Percentiles rank a stretch among this genome's conserved stretches.
phyloP scores from a whole-genome alignment of 2,888 invertebrate species.

The Lasioglossum villosulum region DNA sequence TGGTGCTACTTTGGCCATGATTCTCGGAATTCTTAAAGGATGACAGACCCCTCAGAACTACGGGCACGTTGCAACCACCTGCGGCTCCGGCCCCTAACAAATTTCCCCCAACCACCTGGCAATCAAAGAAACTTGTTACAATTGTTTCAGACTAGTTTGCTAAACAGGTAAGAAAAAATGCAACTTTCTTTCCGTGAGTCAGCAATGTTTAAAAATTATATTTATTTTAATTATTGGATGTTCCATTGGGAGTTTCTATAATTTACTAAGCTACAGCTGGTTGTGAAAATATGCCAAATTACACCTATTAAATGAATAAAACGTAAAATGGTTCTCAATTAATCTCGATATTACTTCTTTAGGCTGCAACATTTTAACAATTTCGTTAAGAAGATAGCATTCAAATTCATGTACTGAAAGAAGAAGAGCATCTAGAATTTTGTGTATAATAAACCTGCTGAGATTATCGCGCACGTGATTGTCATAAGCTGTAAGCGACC shows the following conservation, averaged over 20 bases:
- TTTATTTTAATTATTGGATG: too few species aligned
- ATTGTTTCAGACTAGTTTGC: neutral
- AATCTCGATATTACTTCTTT: too few species aligned
- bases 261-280: too few species aligned
- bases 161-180: neutral
- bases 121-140: neutral
- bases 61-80: conserved; percentile 67
- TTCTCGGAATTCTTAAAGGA: conserved; percentile 70
- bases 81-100: conserved; percentile 61
- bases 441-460: neutral
- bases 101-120: conserved; percentile 67
- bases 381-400: too few species aligned
- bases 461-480: neutral
- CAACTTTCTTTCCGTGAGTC: too few species aligned
- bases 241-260: too few species aligned
- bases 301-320: too few species aligned
- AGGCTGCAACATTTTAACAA: too few species aligned
- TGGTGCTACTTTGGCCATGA: conserved; percentile 64
- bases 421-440: neutral
- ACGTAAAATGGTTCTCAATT: too few species aligned
- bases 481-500: neutral
- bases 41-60: conserved; percentile 66
- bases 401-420: neutral
- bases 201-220: too few species aligned
- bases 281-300: too few species aligned